A percentile compares a stretch with the other conserved stretches of the same genome.
These are phyloP conservation scores for Cryptotis parvus DNA, from an alignment of 2,113 vertebrate genomes.

Conservation along the genomic window DNA sequence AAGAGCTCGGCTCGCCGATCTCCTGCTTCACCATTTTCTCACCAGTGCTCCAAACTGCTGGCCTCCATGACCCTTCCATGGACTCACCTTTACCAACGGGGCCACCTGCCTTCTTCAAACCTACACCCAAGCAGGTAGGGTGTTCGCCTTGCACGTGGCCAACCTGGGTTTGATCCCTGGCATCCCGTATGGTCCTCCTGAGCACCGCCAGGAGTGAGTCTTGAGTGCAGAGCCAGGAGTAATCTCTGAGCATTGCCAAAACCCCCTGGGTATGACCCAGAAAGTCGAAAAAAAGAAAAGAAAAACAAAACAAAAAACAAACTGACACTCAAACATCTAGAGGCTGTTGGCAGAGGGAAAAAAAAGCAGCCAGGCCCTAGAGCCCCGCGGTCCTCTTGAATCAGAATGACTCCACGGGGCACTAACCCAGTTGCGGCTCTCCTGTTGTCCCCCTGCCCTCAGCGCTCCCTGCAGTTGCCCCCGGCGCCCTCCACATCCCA, in stretches of 20 bases:
- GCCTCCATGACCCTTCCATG: not conserved
- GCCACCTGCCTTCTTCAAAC: not conserved
- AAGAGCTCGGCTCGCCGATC: not conserved
- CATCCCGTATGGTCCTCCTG: too few relatives aligned
- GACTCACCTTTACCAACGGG: not conserved
- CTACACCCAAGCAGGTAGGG: too few relatives aligned
- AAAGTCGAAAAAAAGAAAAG: too few relatives aligned
- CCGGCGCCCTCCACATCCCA: not conserved
- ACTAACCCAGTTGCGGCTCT: too few relatives aligned
- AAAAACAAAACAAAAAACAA: too few relatives aligned
- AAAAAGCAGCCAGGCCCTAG: not conserved
- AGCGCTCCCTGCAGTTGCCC: not conserved
- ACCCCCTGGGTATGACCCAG: too few relatives aligned
- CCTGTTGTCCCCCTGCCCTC: not conserved
- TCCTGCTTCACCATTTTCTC: not conserved
- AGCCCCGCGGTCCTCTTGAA: not conserved
- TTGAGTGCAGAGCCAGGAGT: too few relatives aligned
- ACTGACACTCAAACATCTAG: conserved; percentile 14
- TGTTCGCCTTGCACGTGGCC: too few relatives aligned
- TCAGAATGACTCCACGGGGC: not conserved
- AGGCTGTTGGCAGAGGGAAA: not conserved
- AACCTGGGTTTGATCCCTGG: too few relatives aligned
- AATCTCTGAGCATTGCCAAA: too few relatives aligned
- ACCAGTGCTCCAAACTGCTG: not conserved
- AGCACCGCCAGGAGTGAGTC: too few relatives aligned